Evolutionary conservation across 2,888 invertebrate species (phyloP), one percentile per base, ranked within the genome.

Genomic region (Apantesis nais): DNA sequence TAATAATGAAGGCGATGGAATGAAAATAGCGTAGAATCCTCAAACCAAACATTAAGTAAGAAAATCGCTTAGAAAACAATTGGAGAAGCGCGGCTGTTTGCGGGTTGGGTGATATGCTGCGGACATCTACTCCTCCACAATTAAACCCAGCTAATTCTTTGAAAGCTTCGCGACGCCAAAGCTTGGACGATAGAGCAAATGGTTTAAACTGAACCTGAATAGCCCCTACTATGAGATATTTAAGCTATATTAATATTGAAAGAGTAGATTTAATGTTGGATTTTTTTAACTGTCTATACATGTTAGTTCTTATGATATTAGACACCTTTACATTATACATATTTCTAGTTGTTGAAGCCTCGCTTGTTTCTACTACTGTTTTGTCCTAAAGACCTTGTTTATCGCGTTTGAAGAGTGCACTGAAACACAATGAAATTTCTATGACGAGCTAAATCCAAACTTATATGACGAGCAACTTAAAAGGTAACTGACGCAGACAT

Each of bases 91-190:
- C 29, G 22, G 39, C 66, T 71, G 70, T 66, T 73, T 67, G 76
- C 63, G 44, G 74, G 62, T 64, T 62, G 68, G 62, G 62, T 71
- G 73, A 78, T 80, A 74, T 77, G 78, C 80, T 74, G 74, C 60
- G 71, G 78, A 79, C 74, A 73, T 74, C 39, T 66, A 80, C 83
- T 82, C 72, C 77, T 74, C 71, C 73, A 75, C 86, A 83, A 86
- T 86, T 83, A 85, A 83, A 82, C 76, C 74, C 74, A 77, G 75
- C 76, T 85, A 85, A 86, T 85, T 86, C 83, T 84, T 82, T 77
- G 75, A 82, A 81, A 86, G 83, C 79, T 78, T 82, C 70, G 71
- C 73, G 69, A 79, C 72, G 78, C 74, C 72, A 71, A 76, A 73
- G 69, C 72, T 76, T 73, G 67, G 70, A 72, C 72, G 78, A 81